Evolutionary conservation across 2,797 vertebrate species (phyloP).

Genomic region (Onychomys torridus): DNA sequence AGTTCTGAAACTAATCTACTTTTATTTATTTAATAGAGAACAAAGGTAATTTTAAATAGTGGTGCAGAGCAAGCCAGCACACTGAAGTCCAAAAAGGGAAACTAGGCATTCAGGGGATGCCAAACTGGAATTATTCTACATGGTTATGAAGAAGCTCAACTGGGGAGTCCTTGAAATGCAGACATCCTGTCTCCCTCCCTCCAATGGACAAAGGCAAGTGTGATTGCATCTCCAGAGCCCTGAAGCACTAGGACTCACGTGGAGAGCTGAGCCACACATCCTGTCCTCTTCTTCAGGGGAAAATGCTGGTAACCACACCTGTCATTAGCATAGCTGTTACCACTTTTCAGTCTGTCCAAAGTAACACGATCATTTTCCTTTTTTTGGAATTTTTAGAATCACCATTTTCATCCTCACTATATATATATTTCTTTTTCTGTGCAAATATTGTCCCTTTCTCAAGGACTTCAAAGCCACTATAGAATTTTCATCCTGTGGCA

Average conservation of each 20-base stretch:
- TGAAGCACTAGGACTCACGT: rapidly evolving
- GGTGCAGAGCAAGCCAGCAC: neutral
- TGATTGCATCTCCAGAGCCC: no score
- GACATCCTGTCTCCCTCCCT: no score
- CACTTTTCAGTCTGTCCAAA: neutral
- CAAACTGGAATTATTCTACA: rapidly evolving
- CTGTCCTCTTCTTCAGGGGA: neutral
- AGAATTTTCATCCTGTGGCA: neutral
- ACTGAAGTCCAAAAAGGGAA: neutral
- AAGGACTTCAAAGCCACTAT: neutral
- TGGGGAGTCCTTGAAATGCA: rapidly evolving
- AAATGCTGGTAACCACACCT: neutral
- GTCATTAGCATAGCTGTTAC: neutral
- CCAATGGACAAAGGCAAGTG: no score
- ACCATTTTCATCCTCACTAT: no score
- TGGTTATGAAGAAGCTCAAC: neutral
- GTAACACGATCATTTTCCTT: neutral
- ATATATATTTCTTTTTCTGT: neutral
- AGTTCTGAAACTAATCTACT: neutral
- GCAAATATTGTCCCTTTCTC: neutral
- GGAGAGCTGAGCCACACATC: rapidly evolving
- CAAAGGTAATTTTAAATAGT: slow-evolving; percentile 65
- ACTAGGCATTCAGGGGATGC: neutral
- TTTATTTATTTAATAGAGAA: slow-evolving; percentile 66
- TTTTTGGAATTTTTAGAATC: neutral